These are phyloP conservation scores for Caenorhabditis sulstoni DNA, from an alignment of 2,888 invertebrate species.

Conservation along the genomic window DNA sequence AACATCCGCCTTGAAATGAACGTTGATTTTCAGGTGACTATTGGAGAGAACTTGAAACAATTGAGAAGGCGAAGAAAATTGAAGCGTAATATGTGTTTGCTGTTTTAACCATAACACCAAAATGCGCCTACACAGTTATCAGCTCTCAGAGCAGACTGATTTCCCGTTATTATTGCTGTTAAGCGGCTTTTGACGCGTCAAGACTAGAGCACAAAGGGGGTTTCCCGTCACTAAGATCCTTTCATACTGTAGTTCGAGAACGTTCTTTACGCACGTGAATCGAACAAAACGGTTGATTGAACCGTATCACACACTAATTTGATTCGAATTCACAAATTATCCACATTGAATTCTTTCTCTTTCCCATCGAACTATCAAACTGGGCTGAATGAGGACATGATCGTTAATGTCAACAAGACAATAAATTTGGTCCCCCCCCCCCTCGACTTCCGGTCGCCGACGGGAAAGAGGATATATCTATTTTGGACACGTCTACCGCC, in stretches of 20 bases:
- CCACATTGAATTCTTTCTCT: not conserved
- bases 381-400: conserved; percentile 22
- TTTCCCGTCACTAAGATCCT: conserved; percentile 12
- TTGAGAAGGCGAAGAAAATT: too few relatives aligned
- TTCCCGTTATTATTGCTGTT: conserved; percentile 34
- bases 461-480: conserved; percentile 10
- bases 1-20: conserved; percentile 20
- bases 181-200: conserved; percentile 53
- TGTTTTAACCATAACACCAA: conserved; percentile 7
- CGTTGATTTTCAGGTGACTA: not conserved
- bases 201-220: conserved; percentile 44
- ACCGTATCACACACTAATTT: too few relatives aligned
- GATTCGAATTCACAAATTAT: not conserved
- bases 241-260: not conserved
- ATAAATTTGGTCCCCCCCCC: conserved; percentile 25
- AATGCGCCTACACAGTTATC: conserved; percentile 20
- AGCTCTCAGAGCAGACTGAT: conserved; percentile 10
- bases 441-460: conserved; percentile 40
- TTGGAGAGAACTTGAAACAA: not conserved
- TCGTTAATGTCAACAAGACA: conserved; percentile 27
- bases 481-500: conserved; percentile 5
- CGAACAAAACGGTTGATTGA: too few relatives aligned
- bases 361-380: conserved; percentile 22
- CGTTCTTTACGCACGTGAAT: too few relatives aligned
- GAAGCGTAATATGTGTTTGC: too few relatives aligned